Base-by-base conservation (phyloP, 2,888 invertebrate genomes). In the Eupithecia tripunctaria region DNA sequence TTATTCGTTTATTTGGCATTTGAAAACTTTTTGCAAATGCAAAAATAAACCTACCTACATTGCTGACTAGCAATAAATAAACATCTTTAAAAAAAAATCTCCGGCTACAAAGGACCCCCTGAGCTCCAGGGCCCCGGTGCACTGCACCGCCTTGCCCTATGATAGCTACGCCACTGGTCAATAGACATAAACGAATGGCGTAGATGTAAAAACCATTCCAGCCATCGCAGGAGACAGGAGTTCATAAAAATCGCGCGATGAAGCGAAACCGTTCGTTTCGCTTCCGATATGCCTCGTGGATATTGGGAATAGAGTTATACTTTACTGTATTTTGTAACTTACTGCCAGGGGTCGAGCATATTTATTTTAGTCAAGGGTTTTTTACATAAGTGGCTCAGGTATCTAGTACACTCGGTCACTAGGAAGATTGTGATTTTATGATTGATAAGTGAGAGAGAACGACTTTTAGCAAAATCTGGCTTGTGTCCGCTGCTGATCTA, bases 241-340 rank as follows among this genome's bases (percentile, higher is more conserved):
- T 81, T 85, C 84, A 85, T 88, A 87, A 87, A 87, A 87, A 82
- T 83, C 71, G 79, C 84, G 84, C 83, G 79, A 72, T 85, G 83
- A 83, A 86, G 81, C 83, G 82, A 78, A 83, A 82, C 78, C 78
- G 79, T 4, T 4, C 74, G 76, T 43, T 43, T 43, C 43, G n/a
- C 76, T 74, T 73, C 75, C 72, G 68, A 77, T 81, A 78, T 76
- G 78, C 71, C 65, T 72, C 72, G 72, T 77, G 72, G 74, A 21
- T 64, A 65, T 72, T 70, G 74, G 60, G 66, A 71, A 73, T 70
- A 38, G 60, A 8, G 59, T 68, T 69, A 15, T 62, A 41, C 41
- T 65, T 65, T 59, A 67, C 32, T 27, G 36, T 47, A 41, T 10
- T 38, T 18, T 43, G 18, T 43, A 7, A 7, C 18, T 43, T 43